Base-by-base conservation (phyloP, 2,888 invertebrate species). In the Catocala nupta region DNA sequence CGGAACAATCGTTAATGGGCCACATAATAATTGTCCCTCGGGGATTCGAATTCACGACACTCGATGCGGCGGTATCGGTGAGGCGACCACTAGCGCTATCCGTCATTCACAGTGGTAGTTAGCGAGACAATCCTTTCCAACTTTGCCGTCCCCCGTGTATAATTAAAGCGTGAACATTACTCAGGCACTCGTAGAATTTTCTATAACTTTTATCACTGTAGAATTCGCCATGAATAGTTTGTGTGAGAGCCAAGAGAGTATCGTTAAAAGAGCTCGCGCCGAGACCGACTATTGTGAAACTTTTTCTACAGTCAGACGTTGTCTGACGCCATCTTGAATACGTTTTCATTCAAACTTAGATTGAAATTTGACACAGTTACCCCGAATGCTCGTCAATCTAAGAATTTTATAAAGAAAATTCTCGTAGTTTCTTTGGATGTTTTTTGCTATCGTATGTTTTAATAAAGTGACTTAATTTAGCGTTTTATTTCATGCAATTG, bases 311-410 rank as follows among this genome's bases (percentile, higher is more conserved):
- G 42, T 5, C 11, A 57, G 50, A 51, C 34, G 48, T 9, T 48
- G 11, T 43, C 33, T 12, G 42, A 39, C 50, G 57, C 51, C 57
- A 58, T 58, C 44, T 58, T 58, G 43, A 51, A 58, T 58, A 51
- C 50, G 43, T 34, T 51, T 57, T 58, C 44, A 58, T 58, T 34
- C 16, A 51, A 58, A 50, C 16, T 57, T 51, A 44, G 43, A 13
- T 33, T 50, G 34, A 57, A 57, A 50, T 56, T 56, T 9, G 49
- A 51, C 57, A 50, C 49, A 58, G 44, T 34, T 43, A 58, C 16
- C 25, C 25, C 25, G 25, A 25, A 25, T 25, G 25, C 33, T 34
- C n/a, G 11, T 5, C 45, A 45, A 12, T 45, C 45, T 45, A 34
- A 51, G 51, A 12, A 16, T 11, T n/a, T 55, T 16, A 36, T 25